Evolutionary conservation across 1,140 invertebrate genomes (phyloP), one percentile per base, ranked within the genome.

Genomic region (Papilio machaon): DNA sequence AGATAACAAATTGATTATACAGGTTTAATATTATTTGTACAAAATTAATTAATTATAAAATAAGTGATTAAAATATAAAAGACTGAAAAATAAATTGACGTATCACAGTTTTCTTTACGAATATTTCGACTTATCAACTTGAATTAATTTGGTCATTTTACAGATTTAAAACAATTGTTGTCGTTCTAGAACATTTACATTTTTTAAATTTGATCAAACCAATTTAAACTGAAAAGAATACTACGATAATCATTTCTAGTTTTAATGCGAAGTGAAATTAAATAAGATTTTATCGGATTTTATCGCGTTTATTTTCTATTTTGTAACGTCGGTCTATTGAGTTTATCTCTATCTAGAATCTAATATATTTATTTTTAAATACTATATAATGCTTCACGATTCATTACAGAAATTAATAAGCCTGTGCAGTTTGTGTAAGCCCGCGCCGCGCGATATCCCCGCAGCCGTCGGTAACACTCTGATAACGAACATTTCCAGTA

Each of bases 401-500:
- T 78, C 30, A 60, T 78, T 60, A 78, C 54, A 78, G 19, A 78
- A 78, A 47, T 60, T 78, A 78, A 78, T 78, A 54, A 76, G 52
- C 19, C 49, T 54, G 5, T 5, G 38, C 19, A 15, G 15, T 6
- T 10, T 17, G 2, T n/a, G 15, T 17, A n/a, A n/a, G 5, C 15
- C 1, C 54, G 52, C 23, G n/a, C 23, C n/a, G 47, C 13, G 38
- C 47, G 75, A 30, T 54, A 58, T 46, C 54, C 19, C 30, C 19
- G 43, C 75, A 17, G 54, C 46, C 30, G 17, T n/a, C 30, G 52
- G 43, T 46, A 64, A 38, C 38, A 17, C 7, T 19, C 17, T 79
- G 76, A 67, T 79, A 79, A 64, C 35, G 38, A 46, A 19, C 60
- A 47, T 52, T 35, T 79, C 43, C 60, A 67, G 46, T 11, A 47